Conservation (phyloP, 2,888 invertebrate genomes). For the Oligia fasciuncula region DNA sequence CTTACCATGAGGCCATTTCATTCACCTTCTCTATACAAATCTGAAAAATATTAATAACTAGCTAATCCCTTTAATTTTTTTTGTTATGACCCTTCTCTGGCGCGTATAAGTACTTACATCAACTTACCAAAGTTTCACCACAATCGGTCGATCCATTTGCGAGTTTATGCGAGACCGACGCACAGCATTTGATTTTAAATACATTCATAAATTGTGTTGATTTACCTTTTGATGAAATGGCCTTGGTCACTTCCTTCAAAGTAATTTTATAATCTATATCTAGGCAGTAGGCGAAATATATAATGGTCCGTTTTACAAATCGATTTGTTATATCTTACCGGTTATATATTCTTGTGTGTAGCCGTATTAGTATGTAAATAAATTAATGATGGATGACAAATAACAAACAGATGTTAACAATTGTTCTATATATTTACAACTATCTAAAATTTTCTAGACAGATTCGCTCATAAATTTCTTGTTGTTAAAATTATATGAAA, state of each 20-base stretch:
- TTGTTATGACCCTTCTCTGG: background rate
- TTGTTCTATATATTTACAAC: constrained; percentile 22
- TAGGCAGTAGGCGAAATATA: constrained; percentile 31
- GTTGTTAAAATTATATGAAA: constrained; percentile 6
- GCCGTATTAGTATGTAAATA: constrained; percentile 27
- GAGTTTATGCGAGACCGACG: background rate
- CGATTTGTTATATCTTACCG: constrained; percentile 3
- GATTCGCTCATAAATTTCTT: constrained; percentile 14
- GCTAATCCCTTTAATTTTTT: background rate
- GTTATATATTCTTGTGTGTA: constrained; percentile 46
- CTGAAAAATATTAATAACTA: background rate
- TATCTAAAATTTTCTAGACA: constrained; percentile 5
- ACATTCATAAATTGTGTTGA: background rate
- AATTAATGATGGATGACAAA: constrained; percentile 14
- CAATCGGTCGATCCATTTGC: background rate
- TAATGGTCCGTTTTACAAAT: constrained; percentile 2
- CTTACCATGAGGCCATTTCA: background rate
- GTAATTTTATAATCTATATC: background rate
- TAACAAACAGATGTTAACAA: constrained; percentile 19
- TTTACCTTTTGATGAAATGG: constrained; percentile 7
- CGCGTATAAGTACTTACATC: background rate
- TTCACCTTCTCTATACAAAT: constrained; percentile 1
- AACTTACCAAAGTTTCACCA: background rate
- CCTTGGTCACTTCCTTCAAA: background rate
- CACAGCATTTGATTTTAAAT: background rate